Conservation (phyloP, 2,888 invertebrate genomes). For the Caenorhabditis angaria region DNA sequence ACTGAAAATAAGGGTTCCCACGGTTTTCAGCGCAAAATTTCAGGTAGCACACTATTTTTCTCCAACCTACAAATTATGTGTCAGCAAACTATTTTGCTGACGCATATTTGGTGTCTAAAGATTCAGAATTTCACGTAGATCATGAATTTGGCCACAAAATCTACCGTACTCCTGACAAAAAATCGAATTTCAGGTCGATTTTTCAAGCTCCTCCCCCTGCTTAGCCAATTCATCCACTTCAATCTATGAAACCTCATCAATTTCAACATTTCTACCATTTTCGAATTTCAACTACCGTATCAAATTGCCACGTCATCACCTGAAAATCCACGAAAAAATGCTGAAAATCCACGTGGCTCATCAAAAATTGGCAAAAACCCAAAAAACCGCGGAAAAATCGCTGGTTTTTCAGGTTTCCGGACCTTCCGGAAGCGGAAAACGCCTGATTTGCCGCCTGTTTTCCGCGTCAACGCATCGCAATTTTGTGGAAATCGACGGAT, state of each 20-base stretch:
- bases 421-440: conserved; percentile 51
- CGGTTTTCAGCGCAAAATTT: too few species aligned
- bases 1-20: too few species aligned
- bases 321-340: conserved; percentile 20
- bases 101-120: too few species aligned
- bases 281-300: conserved; percentile 16
- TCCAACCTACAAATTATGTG: too few species aligned
- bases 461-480: conserved; percentile 47
- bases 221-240: conserved; percentile 37
- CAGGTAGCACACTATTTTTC: too few species aligned
- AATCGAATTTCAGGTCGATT: conserved; percentile 18
- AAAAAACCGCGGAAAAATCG: conserved; percentile 16
- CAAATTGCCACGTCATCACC: conserved; percentile 13
- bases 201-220: conserved; percentile 23
- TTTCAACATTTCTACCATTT: conserved; percentile 19
- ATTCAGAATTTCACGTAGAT: too few species aligned
- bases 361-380: conserved; percentile 3
- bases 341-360: conserved; percentile 24
- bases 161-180: too few species aligned
- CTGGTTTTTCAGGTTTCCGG: conserved; percentile 47
- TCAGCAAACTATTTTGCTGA: too few species aligned
- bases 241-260: conserved; percentile 39
- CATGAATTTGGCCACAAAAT: not conserved
- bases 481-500: conserved; percentile 50
- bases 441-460: conserved; percentile 38